Conservation (phyloP, 2,113 vertebrate species). For the Halcyon malimbica region DNA sequence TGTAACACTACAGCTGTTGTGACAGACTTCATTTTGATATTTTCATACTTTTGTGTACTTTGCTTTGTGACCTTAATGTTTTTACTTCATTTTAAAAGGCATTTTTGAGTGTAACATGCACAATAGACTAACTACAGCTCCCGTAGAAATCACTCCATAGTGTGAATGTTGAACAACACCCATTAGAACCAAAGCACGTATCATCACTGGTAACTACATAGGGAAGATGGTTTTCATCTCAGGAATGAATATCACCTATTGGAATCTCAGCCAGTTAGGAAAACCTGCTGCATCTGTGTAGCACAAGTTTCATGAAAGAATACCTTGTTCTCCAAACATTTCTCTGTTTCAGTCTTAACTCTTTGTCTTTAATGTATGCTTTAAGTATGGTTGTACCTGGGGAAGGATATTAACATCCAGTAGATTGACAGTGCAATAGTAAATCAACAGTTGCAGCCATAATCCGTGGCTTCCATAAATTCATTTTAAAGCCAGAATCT, state of each 20-base stretch:
- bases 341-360: background rate
- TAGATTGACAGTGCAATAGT: constrained; percentile 20
- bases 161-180: background rate
- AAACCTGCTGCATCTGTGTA: background rate
- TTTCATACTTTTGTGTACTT: constrained; percentile 11
- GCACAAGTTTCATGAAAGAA: background rate
- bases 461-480: constrained; percentile 50
- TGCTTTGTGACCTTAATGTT: constrained; percentile 48
- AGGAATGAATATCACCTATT: background rate
- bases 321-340: background rate
- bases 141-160: background rate
- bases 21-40: constrained; percentile 51
- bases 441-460: constrained; percentile 46
- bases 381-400: background rate
- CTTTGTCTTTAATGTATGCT: background rate
- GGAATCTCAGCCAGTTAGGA: background rate
- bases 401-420: constrained; percentile 7
- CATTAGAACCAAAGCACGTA: background rate
- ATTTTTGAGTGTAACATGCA: background rate
- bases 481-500: constrained; percentile 46
- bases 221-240: background rate
- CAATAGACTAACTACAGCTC: background rate
- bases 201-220: background rate
- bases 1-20: constrained; percentile 62
- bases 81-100: constrained; percentile 8